Percentiles rank a stretch among this genome's conserved stretches.
These are phyloP conservation scores for Marcusenius ussheri DNA, from an alignment of 2,113 vertebrate species.

Conservation along the genomic window DNA sequence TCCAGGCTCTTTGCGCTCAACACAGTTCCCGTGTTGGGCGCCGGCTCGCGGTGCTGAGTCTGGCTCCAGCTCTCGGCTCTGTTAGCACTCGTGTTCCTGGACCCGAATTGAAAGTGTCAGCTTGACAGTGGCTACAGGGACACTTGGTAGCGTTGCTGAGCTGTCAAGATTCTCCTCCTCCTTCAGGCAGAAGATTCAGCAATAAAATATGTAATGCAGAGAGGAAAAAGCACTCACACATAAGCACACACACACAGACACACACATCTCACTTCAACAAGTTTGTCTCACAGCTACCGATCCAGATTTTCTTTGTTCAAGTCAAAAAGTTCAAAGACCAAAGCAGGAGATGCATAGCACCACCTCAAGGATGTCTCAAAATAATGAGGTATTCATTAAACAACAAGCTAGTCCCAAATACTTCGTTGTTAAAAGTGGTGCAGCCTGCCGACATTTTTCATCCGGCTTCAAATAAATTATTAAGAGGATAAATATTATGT, in stretches of 20 bases:
- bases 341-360: not conserved
- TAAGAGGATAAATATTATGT: constrained; percentile 22
- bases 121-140: not conserved
- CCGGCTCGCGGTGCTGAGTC: not conserved
- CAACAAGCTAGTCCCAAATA: not conserved
- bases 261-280: not conserved
- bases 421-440: not conserved
- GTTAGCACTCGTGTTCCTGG: not conserved
- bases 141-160: not conserved
- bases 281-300: not conserved
- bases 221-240: not conserved
- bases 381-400: not conserved
- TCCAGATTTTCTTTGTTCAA: not conserved
- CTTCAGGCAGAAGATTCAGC: not conserved
- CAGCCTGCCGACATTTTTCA: constrained; percentile 16
- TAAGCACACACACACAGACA: not conserved
- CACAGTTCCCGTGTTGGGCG: not conserved
- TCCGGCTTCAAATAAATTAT: constrained; percentile 21
- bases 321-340: not conserved
- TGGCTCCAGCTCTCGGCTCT: not conserved
- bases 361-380: not conserved
- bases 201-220: not conserved
- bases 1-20: not conserved
- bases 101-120: not conserved
- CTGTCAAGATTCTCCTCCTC: not conserved